Base-by-base conservation (phyloP, 2,113 vertebrate species). In the Sphyrna mokarran region DNA sequence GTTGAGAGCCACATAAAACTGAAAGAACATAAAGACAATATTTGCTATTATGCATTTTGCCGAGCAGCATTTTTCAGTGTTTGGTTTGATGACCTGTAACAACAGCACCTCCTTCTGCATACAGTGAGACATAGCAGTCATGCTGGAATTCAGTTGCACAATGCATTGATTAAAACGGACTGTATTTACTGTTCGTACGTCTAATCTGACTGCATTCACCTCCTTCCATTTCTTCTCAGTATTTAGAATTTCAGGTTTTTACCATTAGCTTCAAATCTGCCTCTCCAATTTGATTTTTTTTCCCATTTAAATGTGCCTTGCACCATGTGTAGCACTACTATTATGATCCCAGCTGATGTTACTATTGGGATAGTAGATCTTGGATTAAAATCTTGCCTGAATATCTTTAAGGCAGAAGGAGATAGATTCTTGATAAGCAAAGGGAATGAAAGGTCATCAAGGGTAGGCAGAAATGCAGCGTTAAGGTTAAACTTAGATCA, bases 81-180 rank as follows among this genome's bases (percentile, higher is more conserved):
- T 95, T 23, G 23, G 69, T 16, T 95, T 29, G 26, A 20, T 95
- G 68, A 76, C 69, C 69, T 95, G 94, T 95, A 76, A 70, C 94
- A 95, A 95, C 94, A 95, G 94, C 94, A 72, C 69, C 94, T 95
- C 69, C 94, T 95, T 33, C 94, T 95, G 94, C 69, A 43, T 69
- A 43, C 10, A 95, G 26, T 33, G 69, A 48, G 43, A 54, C 69
- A 95, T 76, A 3, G 26, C 26, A 72, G 3, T 13, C 23, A 10
- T 26, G 10, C 93, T 94, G 68, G 40, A 43, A 33, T 40, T 93
- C 61, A 11, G 80, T n/a, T 66, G 63, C 14, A 18, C 18, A 26
- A 10, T 69, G 11, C 40, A 54, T 26, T 48, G 37, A 72, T 72
- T 95, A 72, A 72, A 95, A 66, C 22, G 16, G 61, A 66, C 16